Base-by-base conservation (phyloP, 1,140 invertebrate genomes). In the Parasteatoda tepidariorum region DNA sequence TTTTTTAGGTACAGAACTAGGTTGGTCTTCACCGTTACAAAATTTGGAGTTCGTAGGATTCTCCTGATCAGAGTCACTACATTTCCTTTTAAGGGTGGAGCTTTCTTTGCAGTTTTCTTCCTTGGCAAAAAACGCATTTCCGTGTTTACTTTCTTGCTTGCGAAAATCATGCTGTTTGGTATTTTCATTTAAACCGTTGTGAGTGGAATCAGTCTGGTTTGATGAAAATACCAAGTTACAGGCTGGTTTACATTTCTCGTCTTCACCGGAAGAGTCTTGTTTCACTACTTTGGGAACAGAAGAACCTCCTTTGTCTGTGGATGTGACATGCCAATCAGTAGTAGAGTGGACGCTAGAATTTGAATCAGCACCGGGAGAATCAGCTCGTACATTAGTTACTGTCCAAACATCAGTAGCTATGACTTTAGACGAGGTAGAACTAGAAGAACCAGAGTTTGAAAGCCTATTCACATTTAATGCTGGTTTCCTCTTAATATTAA, bases 321-420 rank as follows among this genome's bases (percentile, higher is more conserved):
- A 86, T 24, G 82, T 86, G 2, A 89, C 87, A 41, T 87, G 86
- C 89, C 89, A 89, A 48, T 88, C 89, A 64, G 88, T 87, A 4
- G 89, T 89, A 5, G 89, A 90, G 78, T 88, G 88, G 4, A 87
- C 85, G 83, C 88, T 89, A 22, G 87, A 87, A 61, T 76, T 86
- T 11, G 88, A 89, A 13, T 85, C 87, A 13, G 88, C 38, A 2
- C 87, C 87, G 11, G 88, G 87, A 57, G 88, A 88, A 4, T 84
- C 85, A 15, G 84, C 85, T 28, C 84, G 85, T 30, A 88, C 87
- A 28, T 88, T 86, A 48, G 82, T 64, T 7, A 90, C 87, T 15
- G 86, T 85, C 89, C 89, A 90, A 7, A 83, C 84, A 22, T 85
- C 84, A 9, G 86, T 87, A 11, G 88, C 85, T 57, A 88, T 88